These are phyloP conservation scores for Myiopsitta monachus DNA, from an alignment of 2,113 vertebrate species.

Conservation along the genomic window DNA sequence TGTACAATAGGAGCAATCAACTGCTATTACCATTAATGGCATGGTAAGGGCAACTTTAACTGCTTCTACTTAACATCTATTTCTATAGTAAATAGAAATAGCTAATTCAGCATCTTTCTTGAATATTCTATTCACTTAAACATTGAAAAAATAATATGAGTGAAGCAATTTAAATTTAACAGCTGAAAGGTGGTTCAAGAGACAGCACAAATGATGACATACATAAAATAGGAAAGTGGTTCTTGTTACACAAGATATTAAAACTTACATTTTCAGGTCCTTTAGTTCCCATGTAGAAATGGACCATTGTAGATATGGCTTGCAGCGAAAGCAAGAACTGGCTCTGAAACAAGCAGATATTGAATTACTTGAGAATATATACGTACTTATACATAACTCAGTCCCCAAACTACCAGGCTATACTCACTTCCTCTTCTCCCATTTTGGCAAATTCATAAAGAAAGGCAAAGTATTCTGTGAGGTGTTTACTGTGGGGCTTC, in stretches of 20 bases:
- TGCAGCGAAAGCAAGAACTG: conserved; percentile 97
- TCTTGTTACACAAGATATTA: background rate
- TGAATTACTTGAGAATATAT: background rate
- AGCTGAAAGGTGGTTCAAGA: background rate
- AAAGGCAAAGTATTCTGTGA: conserved; percentile 98
- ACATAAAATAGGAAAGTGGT: background rate
- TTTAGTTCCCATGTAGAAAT: conserved; percentile 99
- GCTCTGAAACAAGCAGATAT: conserved; percentile 78
- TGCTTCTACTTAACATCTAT: background rate
- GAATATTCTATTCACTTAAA: background rate
- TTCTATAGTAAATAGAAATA: background rate
- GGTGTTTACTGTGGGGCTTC: conserved; percentile 98
- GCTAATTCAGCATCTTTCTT: background rate
- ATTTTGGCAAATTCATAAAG: conserved; percentile 99
- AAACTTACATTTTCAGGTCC: conserved; percentile 95
- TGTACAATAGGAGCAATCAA: background rate
- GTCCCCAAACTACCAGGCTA: background rate
- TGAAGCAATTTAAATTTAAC: background rate
- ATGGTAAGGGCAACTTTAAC: background rate
- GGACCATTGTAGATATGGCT: conserved; percentile 99
- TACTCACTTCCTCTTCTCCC: conserved; percentile 94
- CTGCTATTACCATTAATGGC: background rate
- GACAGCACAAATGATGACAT: background rate
- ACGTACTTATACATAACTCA: background rate
- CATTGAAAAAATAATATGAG: background rate